Evolutionary conservation across 2,888 invertebrate species (phyloP), one percentile per base, ranked within the genome.

Genomic region (Adela reaumurella): DNA sequence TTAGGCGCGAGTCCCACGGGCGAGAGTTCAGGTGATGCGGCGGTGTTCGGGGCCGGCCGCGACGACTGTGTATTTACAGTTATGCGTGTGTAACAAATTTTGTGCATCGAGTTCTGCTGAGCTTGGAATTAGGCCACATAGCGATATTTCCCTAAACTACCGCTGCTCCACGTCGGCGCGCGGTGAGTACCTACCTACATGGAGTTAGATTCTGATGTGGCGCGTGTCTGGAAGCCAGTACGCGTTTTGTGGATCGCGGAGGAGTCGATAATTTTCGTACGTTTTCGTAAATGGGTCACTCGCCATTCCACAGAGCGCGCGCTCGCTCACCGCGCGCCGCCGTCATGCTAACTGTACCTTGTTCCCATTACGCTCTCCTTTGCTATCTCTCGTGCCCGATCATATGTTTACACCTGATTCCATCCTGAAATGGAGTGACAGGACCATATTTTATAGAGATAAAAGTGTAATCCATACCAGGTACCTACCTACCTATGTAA

Each of bases 141-240:
- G 79, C 79, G 78, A 80, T 79, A 78, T 80, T 79, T 80, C 79
- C 79, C 79, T 80, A 76, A 79, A 78, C 78, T 79, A 79, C 79
- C 79, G 79, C 79, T 78, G 78, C 71, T 77, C 74, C 35, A 35
- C 78, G 78, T 79, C 78, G 79, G 79, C 79, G 79, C n/a, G 3
- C 11, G 35, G 35, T 35, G 35, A 35, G 35, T 35, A 6, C 24
- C 8, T 24, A 8, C 24, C n/a, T n/a, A n/a, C n/a, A n/a, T n/a
- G n/a, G n/a, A n/a, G n/a, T n/a, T n/a, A n/a, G n/a, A n/a, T n/a
- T n/a, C n/a, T n/a, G n/a, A n/a, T n/a, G n/a, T n/a, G n/a, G n/a
- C n/a, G n/a, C n/a, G n/a, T n/a, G n/a, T n/a, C n/a, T n/a, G n/a
- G n/a, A n/a, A n/a, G n/a, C n/a, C n/a, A n/a, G n/a, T n/a, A n/a